These are phyloP conservation scores for Solenopsis invicta DNA, from an alignment of 1,140 invertebrate genomes.

Conservation along the genomic window DNA sequence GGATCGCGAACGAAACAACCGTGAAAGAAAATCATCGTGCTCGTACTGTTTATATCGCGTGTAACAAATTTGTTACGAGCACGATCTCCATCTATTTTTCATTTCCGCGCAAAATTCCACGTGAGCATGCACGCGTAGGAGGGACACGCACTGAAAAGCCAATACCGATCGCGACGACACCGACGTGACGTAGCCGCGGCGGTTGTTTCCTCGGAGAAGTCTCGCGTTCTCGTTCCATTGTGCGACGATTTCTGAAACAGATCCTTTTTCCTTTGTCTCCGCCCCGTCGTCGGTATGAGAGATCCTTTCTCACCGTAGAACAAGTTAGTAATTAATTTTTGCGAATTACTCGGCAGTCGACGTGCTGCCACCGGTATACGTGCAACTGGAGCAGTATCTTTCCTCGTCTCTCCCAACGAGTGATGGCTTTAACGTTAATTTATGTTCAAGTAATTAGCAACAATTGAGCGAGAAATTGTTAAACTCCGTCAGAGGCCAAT, in stretches of 20 bases:
- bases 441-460: constrained; percentile 23
- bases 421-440: constrained; percentile 69
- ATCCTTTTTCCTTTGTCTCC: constrained; percentile 76
- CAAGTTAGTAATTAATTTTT: constrained; percentile 86
- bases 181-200: constrained; percentile 46
- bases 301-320: constrained; percentile 77
- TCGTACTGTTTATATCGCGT: neutral
- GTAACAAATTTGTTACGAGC: constrained; percentile 33
- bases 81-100: constrained; percentile 27
- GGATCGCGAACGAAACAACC: neutral
- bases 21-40: neutral
- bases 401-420: constrained; percentile 68
- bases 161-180: constrained; percentile 47
- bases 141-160: constrained; percentile 34
- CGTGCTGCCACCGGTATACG: constrained; percentile 78
- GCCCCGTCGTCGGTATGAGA: constrained; percentile 65
- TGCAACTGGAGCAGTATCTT: constrained; percentile 81
- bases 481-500: neutral
- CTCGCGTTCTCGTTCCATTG: constrained; percentile 72
- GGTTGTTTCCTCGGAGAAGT: constrained; percentile 66
- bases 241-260: constrained; percentile 77
- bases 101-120: constrained; percentile 17
- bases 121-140: neutral
- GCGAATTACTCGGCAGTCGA: constrained; percentile 84
- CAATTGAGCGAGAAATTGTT: neutral